Evolutionary conservation across 2,113 vertebrate genomes (phyloP), one percentile per base, ranked within the genome.

Genomic region (Epinephelus fuscoguttatus): DNA sequence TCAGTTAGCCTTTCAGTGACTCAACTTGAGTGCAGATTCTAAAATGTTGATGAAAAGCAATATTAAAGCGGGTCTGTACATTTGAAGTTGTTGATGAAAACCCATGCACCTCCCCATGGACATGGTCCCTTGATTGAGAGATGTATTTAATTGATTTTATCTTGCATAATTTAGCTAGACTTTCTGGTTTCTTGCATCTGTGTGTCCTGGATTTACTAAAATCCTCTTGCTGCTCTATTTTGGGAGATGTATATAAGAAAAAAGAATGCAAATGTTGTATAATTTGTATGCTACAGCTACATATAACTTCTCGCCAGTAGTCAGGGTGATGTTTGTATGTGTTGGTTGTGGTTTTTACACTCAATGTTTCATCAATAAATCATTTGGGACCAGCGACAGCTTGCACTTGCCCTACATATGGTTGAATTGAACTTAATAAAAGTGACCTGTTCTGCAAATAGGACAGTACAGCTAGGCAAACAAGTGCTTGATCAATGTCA

Each of bases 11-110:
- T 74, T 69, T 75, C 47, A 67, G 55, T 52, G 40, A 23, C 19
- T 60, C 23, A 66, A 33, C 42, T 68, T 18, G 19, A 49, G 57
- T 83, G 53, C 42, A 45, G n/a, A 15, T 55, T 80, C 12, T 50
- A 45, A 81, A 85, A 70, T 83, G 69, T 75, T 82, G 78, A 89
- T 81, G 74, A 87, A 81, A 75, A 85, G 27, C 30, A 45, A 74
- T 66, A 73, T 57, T 82, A 84, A 90, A 90, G 69, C 62, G 23
- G 63, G 27, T 33, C 23, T 33, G 1, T 40, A 42, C 25, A 85
- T 89, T 90, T 90, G 77, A 88, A 87, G 87, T 68, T 91, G 83
- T 72, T 93, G 74, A 91, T 88, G 77, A 85, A 86, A 81, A 89
- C 42, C 17, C 66, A 42, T 21, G 19, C 23, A 49, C 62, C 47